A percentile compares a stretch with the other conserved stretches of the same genome.
Conservation (phyloP, 2,113 vertebrate genomes). For the Scomber scombrus region DNA sequence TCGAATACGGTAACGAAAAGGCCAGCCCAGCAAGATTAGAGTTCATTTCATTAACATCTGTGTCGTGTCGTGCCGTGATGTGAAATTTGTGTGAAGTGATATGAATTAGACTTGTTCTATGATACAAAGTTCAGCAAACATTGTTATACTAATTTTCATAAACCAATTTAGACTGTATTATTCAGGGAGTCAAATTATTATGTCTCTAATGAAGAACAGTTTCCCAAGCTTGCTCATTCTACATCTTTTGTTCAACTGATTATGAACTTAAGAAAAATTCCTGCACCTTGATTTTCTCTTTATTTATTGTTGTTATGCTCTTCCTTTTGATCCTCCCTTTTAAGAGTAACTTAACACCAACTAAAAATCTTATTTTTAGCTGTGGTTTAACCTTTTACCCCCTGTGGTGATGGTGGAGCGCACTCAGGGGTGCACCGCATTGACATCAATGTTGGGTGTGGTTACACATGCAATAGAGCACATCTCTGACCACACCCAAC, state of each 20-base stretch:
- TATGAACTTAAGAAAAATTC: not conserved
- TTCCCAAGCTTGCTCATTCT: slow-evolving; percentile 45
- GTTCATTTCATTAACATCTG: slow-evolving; percentile 66
- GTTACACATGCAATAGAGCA: too few relatives aligned
- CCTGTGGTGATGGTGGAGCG: too few relatives aligned
- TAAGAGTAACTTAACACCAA: not conserved
- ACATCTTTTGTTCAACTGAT: slow-evolving; percentile 39
- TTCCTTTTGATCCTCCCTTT: not conserved
- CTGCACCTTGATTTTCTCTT: not conserved
- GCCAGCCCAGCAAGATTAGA: slow-evolving; percentile 56
- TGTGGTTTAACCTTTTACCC: too few relatives aligned
- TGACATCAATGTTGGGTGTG: too few relatives aligned
- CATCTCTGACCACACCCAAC: too few relatives aligned
- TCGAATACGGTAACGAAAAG: slow-evolving; percentile 86
- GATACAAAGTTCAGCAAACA: slow-evolving; percentile 39
- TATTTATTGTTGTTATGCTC: not conserved
- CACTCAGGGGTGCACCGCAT: too few relatives aligned
- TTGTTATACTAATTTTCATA: not conserved
- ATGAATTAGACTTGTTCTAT: slow-evolving; percentile 33
- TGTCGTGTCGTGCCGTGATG: slow-evolving; percentile 49
- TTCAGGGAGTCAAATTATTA: slow-evolving; percentile 43
- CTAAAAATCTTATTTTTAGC: too few relatives aligned
- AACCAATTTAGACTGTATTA: not conserved
- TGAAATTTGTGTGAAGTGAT: slow-evolving; percentile 32
- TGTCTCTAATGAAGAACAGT: slow-evolving; percentile 24